These are phyloP conservation scores for Pantherophis vulpinus DNA, from an alignment of 2,797 vertebrate species.

Conservation along the genomic window DNA sequence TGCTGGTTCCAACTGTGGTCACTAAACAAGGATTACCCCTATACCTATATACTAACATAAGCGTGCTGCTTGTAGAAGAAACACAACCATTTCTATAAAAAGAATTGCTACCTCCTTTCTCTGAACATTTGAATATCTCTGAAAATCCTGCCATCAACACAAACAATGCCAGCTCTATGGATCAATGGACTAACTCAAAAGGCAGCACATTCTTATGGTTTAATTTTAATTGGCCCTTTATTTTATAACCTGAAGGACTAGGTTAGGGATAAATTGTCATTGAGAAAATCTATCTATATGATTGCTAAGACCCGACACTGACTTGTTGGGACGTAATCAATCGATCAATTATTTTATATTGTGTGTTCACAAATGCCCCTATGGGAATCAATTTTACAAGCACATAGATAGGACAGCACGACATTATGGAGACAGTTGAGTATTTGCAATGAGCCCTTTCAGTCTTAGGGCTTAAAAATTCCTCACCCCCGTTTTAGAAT, in stretches of 20 bases:
- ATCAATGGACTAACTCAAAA: neutral
- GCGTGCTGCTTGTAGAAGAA: neutral
- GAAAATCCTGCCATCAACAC: neutral
- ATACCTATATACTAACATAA: neutral
- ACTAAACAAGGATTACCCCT: neutral
- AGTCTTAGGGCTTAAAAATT: neutral
- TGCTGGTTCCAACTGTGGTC: neutral
- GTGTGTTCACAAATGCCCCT: neutral
- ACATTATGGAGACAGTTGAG: neutral
- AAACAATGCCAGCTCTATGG: neutral
- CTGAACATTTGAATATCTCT: neutral
- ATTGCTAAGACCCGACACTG: neutral
- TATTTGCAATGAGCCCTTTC: neutral
- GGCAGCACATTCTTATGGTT: neutral
- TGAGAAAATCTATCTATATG: neutral
- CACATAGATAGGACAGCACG: neutral
- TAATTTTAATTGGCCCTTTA: neutral
- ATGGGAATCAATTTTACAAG: neutral
- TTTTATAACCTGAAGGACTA: neutral
- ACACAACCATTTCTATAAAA: neutral
- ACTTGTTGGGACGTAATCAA: neutral
- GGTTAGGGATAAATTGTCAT: neutral
- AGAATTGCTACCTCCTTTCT: neutral
- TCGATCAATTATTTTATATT: neutral
- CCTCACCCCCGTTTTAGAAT: neutral